Conservation (phyloP, 1,140 invertebrate species). For the Drosophila insularis region DNA sequence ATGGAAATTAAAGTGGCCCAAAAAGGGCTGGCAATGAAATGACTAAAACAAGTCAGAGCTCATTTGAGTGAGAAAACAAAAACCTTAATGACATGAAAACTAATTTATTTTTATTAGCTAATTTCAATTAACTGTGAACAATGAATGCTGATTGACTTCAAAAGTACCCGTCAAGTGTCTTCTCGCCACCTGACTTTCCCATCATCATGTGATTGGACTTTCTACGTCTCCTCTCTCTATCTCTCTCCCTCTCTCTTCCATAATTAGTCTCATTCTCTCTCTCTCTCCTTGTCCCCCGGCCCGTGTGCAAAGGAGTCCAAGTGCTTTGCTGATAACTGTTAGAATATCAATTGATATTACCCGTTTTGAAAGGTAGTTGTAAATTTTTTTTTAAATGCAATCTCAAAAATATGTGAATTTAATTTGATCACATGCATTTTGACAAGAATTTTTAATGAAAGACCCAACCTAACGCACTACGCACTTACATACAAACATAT, state of each 20-base stretch:
- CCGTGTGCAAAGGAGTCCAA: slow-evolving; percentile 38
- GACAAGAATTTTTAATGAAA: not conserved
- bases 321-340: slow-evolving; percentile 36
- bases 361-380: slow-evolving; percentile 20
- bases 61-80: not conserved
- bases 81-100: no score
- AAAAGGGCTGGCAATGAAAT: not conserved
- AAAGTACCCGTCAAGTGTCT: not conserved
- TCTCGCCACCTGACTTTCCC: not conserved
- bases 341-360: slow-evolving; percentile 28
- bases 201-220: slow-evolving; percentile 19
- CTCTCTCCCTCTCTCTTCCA: not conserved
- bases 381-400: slow-evolving; percentile 43
- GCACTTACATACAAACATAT: not conserved
- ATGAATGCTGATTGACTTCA: not conserved
- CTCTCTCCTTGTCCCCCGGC: not conserved
- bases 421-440: slow-evolving; percentile 36
- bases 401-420: not conserved
- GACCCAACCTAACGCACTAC: not conserved
- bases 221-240: slow-evolving; percentile 16
- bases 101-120: no score
- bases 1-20: not conserved
- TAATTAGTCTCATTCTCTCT: slow-evolving; percentile 28
- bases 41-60: not conserved
- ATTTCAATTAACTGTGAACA: not conserved